phyloP scores from a whole-genome alignment of 2,888 invertebrate genomes.

The Galerucella calmariensis region DNA sequence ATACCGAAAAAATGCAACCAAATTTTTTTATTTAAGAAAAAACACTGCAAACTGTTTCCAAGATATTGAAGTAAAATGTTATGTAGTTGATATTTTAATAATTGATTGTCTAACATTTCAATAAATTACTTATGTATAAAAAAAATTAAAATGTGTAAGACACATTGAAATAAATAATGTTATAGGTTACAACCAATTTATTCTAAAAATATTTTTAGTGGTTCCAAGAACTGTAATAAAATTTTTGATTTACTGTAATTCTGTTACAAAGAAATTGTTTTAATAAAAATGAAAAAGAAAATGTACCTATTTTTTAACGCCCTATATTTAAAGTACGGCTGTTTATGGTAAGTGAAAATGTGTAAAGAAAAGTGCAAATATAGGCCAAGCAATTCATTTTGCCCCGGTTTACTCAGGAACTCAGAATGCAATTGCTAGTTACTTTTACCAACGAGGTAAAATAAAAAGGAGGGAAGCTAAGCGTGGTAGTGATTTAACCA shows the following conservation, averaged over 20 bases:
- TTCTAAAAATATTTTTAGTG: slow-evolving; percentile 23
- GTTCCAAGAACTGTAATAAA: slow-evolving; percentile 34
- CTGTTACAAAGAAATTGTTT: slow-evolving; percentile 42
- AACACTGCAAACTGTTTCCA: background rate
- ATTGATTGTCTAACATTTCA: slow-evolving; percentile 23
- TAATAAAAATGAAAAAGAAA: slow-evolving; percentile 39
- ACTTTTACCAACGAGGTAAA: too few relatives aligned
- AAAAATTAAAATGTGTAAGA: slow-evolving; percentile 19
- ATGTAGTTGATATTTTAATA: slow-evolving; percentile 11
- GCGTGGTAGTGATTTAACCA: too few relatives aligned
- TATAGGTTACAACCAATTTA: slow-evolving; percentile 24
- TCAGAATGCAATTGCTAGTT: too few relatives aligned
- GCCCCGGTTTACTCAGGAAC: too few relatives aligned
- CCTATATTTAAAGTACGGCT: too few relatives aligned
- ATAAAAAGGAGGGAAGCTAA: too few relatives aligned
- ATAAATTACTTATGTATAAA: slow-evolving; percentile 17
- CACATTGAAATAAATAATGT: slow-evolving; percentile 17
- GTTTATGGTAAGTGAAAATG: too few relatives aligned
- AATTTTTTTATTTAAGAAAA: background rate
- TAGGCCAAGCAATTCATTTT: too few relatives aligned
- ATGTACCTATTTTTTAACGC: background rate
- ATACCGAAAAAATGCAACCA: too few relatives aligned
- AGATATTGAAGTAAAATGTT: background rate
- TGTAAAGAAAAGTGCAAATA: too few relatives aligned
- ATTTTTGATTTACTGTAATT: slow-evolving; percentile 38